Percentiles rank a stretch among this genome's conserved stretches.
These are phyloP conservation scores for Halcyon leucocephala DNA, from an alignment of 2,797 vertebrate genomes.

Conservation along the genomic window DNA sequence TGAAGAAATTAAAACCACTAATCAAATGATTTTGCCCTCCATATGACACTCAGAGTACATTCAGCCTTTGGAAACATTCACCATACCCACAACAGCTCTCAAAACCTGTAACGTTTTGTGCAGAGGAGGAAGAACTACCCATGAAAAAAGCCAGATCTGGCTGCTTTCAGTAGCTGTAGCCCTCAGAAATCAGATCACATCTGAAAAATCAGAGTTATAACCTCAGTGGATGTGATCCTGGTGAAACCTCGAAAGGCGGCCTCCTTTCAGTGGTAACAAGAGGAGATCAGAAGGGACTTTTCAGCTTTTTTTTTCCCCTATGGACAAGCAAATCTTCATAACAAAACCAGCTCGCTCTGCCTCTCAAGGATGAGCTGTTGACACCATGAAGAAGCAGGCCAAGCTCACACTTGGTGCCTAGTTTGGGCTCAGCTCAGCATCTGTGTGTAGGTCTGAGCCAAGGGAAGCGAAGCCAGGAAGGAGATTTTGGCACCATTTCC, in stretches of 20 bases:
- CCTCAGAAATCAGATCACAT: neutral
- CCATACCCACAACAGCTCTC: neutral
- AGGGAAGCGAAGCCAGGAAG: neutral
- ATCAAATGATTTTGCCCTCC: neutral
- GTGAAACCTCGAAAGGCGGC: neutral
- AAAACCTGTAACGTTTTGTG: neutral
- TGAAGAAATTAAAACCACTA: neutral
- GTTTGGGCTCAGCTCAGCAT: neutral
- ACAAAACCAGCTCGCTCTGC: neutral
- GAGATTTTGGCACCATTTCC: slow-evolving; percentile 37
- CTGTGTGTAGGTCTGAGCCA: neutral
- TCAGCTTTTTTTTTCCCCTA: neutral
- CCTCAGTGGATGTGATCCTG: neutral
- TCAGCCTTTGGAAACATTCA: neutral
- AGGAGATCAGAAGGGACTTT: neutral
- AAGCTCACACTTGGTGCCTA: neutral
- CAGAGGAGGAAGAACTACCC: neutral
- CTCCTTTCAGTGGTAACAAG: neutral
- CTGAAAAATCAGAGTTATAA: neutral
- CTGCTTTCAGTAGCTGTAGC: neutral
- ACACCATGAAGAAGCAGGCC: neutral
- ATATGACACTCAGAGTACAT: neutral
- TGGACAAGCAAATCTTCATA: neutral
- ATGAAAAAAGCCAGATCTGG: neutral
- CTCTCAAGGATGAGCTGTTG: neutral